A percentile compares a stretch with the other conserved stretches of the same genome.
These are phyloP conservation scores for Pimpla rufipes DNA, from an alignment of 2,888 invertebrate genomes.

Conservation along the genomic window DNA sequence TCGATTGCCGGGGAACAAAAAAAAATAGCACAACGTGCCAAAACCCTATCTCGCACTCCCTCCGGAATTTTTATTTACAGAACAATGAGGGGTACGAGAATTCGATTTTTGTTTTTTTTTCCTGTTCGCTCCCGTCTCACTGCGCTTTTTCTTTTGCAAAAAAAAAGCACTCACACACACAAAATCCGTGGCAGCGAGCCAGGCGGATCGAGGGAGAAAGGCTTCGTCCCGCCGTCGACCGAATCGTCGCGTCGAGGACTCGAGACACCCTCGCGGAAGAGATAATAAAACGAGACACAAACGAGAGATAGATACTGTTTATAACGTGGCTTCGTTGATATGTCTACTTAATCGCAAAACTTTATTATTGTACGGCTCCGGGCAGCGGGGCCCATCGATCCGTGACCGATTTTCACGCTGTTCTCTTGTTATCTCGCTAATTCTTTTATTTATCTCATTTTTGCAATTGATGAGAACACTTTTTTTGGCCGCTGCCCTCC, in stretches of 20 bases:
- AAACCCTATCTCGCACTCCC: conserved; percentile 24
- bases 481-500: conserved; percentile 28
- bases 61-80: conserved; percentile 65
- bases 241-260: conserved; percentile 27
- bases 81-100: conserved; percentile 48
- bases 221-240: conserved; percentile 12
- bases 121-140: conserved; percentile 12
- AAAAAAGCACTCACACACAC: too few species aligned
- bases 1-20: conserved; percentile 6
- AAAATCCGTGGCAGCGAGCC: conserved; percentile 4
- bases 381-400: conserved; percentile 52
- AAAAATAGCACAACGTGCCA: not conserved
- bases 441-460: conserved; percentile 4
- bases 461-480: conserved; percentile 2
- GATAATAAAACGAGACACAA: conserved; percentile 69
- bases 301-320: conserved; percentile 64
- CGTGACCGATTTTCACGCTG: not conserved
- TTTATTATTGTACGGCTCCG: conserved; percentile 78
- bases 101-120: conserved; percentile 33
- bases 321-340: conserved; percentile 80
- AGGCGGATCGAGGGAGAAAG: not conserved
- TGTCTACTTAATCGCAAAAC: conserved; percentile 80
- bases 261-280: conserved; percentile 63
- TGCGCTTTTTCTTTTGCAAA: conserved; percentile 5
- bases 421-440: not conserved